Evolutionary conservation across 2,797 vertebrate species (phyloP).

Genomic region (Siniperca undulata): DNA sequence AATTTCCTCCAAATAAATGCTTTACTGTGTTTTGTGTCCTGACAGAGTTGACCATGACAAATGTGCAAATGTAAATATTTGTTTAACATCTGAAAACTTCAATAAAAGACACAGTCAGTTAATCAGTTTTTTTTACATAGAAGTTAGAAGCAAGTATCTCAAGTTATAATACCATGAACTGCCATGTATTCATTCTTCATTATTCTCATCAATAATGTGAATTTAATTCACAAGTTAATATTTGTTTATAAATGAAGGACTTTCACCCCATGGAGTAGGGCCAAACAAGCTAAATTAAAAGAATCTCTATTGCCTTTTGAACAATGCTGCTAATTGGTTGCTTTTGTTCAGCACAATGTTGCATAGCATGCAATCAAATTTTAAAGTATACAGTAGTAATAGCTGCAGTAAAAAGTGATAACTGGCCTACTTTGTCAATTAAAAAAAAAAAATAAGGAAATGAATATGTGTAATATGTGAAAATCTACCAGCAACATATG

Average conservation of each 20-base stretch:
- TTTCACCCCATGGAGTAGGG: slow-evolving; percentile 81
- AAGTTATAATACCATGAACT: no score
- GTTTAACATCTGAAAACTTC: background rate
- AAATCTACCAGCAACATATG: background rate
- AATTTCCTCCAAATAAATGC: background rate
- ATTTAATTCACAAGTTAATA: background rate
- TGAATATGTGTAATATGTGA: background rate
- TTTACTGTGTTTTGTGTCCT: background rate
- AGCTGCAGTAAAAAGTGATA: background rate
- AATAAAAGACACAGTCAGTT: background rate
- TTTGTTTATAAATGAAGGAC: slow-evolving; percentile 39
- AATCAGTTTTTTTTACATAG: background rate
- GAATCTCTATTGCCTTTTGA: slow-evolving; percentile 72
- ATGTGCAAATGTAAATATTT: background rate
- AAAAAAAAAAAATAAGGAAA: background rate
- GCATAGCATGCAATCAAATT: background rate
- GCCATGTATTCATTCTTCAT: no score
- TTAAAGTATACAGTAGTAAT: background rate
- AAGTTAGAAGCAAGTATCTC: no score
- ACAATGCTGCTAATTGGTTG: slow-evolving; percentile 91
- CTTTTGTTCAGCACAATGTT: slow-evolving; percentile 68
- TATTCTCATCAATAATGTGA: no score
- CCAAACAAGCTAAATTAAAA: slow-evolving; percentile 74
- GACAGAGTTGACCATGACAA: background rate
- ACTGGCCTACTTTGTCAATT: background rate